phyloP scores from a whole-genome alignment of 1,140 invertebrate species.

The Pogonomyrmex barbatus region DNA sequence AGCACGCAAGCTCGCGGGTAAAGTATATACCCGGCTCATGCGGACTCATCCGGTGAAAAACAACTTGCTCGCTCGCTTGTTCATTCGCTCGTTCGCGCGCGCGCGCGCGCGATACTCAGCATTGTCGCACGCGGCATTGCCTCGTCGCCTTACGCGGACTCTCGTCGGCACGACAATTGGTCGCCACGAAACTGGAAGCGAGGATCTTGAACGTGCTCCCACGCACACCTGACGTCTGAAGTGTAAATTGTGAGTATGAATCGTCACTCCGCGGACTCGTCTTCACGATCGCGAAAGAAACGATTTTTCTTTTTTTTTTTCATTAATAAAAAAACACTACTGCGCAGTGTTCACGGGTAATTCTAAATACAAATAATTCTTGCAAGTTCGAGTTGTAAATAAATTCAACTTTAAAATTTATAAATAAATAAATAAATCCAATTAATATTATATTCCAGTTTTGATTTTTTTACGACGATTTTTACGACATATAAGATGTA shows the following conservation, averaged over 20 bases:
- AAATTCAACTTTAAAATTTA: too few relatives aligned
- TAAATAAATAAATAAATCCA: too few relatives aligned
- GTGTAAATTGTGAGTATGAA: constrained; percentile 17
- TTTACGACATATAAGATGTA: neutral
- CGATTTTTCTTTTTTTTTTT: neutral
- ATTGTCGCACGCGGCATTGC: constrained; percentile 11
- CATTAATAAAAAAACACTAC: too few relatives aligned
- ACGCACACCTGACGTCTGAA: neutral
- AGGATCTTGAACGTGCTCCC: neutral
- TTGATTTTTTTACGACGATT: too few relatives aligned
- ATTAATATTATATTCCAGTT: too few relatives aligned
- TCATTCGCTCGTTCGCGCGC: too few relatives aligned
- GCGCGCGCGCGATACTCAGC: neutral
- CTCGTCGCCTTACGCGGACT: neutral
- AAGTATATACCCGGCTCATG: neutral
- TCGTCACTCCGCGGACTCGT: neutral
- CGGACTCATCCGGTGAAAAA: constrained; percentile 17
- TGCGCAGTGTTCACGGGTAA: too few relatives aligned
- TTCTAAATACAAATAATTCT: too few relatives aligned
- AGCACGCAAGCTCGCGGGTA: constrained; percentile 44
- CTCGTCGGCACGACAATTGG: neutral
- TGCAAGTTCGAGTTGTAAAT: too few relatives aligned
- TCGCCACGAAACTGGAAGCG: neutral
- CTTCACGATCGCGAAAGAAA: neutral
- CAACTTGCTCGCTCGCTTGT: neutral